These are phyloP conservation scores for Ethmia dodecea DNA, from an alignment of 2,888 invertebrate species.

Conservation along the genomic window DNA sequence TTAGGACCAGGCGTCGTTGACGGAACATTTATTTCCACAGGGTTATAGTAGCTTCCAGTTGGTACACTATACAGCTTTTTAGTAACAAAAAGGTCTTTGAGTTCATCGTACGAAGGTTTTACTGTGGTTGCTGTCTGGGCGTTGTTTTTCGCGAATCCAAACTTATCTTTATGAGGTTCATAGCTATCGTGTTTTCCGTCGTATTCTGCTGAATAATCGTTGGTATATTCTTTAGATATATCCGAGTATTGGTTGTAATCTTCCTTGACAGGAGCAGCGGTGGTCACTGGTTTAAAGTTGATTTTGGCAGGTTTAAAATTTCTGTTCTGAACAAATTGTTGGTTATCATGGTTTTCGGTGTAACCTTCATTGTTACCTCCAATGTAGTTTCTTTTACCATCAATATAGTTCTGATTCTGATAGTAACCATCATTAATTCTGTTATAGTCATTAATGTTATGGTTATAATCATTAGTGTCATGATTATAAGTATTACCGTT, in stretches of 20 bases:
- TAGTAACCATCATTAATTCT: too few relatives aligned
- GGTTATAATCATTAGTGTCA: slow-evolving; percentile 13
- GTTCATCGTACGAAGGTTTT: slow-evolving; percentile 35
- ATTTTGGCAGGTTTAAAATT: slow-evolving; percentile 14
- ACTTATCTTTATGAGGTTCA: slow-evolving; percentile 48
- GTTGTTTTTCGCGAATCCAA: slow-evolving; percentile 19
- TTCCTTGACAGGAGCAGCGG: slow-evolving; percentile 16
- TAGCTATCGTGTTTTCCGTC: slow-evolving; percentile 34
- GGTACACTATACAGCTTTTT: slow-evolving; percentile 30
- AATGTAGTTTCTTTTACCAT: slow-evolving; percentile 20
- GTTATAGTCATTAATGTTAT: slow-evolving; percentile 19
- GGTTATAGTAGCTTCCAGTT: slow-evolving; percentile 21
- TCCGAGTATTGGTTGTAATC: slow-evolving; percentile 43
- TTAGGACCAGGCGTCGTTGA: slow-evolving; percentile 29
- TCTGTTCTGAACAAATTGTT: slow-evolving; percentile 12
- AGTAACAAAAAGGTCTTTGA: slow-evolving; percentile 43
- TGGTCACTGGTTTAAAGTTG: slow-evolving; percentile 13
- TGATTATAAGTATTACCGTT: slow-evolving; percentile 20
- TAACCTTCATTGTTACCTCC: neutral
- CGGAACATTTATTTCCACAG: slow-evolving; percentile 32
- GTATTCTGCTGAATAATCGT: slow-evolving; percentile 50
- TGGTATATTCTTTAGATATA: slow-evolving; percentile 49
- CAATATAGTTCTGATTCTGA: slow-evolving; percentile 21
- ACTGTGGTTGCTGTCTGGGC: slow-evolving; percentile 25
- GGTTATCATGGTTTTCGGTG: slow-evolving; percentile 2